phyloP scores from a whole-genome alignment of 1,140 invertebrate species.

The Helicoverpa armigera region DNA sequence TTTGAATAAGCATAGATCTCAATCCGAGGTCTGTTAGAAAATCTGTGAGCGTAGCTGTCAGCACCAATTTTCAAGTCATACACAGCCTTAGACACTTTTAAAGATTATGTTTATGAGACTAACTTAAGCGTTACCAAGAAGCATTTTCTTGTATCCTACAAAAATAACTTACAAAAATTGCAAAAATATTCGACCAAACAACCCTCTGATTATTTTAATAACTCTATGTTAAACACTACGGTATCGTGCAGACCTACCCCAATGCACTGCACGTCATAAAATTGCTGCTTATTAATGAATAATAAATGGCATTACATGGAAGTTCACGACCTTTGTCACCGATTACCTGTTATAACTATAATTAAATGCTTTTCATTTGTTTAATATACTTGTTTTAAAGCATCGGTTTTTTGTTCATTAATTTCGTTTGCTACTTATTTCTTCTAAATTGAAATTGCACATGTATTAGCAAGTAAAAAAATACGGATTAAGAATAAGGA shows the following conservation, averaged over 20 bases:
- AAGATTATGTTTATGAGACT: too few species aligned
- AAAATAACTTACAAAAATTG: not conserved
- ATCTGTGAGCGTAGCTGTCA: too few species aligned
- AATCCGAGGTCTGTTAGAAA: too few species aligned
- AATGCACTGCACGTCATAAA: not conserved
- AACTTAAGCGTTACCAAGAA: too few species aligned
- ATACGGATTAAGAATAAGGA: too few species aligned
- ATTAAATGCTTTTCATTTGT: not conserved
- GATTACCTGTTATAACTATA: not conserved
- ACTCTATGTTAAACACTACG: not conserved
- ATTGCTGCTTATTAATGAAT: conserved; percentile 16
- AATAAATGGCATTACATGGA: conserved; percentile 51
- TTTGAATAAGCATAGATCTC: too few species aligned
- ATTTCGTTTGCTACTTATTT: too few species aligned
- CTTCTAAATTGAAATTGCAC: too few species aligned
- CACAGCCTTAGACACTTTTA: too few species aligned
- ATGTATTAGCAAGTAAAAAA: too few species aligned
- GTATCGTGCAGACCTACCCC: conserved; percentile 29
- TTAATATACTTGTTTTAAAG: not conserved
- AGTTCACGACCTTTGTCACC: conserved; percentile 55
- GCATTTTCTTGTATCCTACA: not conserved
- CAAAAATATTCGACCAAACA: not conserved
- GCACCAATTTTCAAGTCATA: too few species aligned
- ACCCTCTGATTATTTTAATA: not conserved
- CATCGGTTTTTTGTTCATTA: not conserved